Base-by-base conservation (phyloP, 2,888 invertebrate genomes). In the Ennomos fuscantarius region DNA sequence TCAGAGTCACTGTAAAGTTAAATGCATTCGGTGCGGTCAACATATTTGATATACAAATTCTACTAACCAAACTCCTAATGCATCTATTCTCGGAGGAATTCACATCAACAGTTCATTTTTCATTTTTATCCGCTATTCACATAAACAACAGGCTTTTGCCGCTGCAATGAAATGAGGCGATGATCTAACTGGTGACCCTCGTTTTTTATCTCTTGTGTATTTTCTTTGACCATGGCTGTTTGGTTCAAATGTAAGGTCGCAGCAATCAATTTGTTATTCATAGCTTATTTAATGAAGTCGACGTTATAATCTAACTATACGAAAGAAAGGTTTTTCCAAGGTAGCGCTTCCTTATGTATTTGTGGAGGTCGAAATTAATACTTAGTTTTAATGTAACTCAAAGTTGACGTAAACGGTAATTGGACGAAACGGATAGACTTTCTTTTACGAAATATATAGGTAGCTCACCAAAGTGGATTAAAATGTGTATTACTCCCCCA, bases 31-130 rank as follows among this genome's bases (percentile, higher is more conserved):
- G 44, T 55, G 0, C 32, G 11, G 32, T 34, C 51, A 39, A 43
- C 47, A 46, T 11, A 37, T 51, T 46, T 56, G 51, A 46, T 34
- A 9, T 40, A 43, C 39, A 51, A 56, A 34, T 56, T 24, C 33
- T 15, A 36, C 13, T 13, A 31, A 35, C 39, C 45, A 42, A 40
- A 43, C 39, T 47, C 57, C 37, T 57, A 51, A 59, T 54, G 58
- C 45, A 24, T 58, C 53, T 59, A 59, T 53, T 59, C 45, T 54
- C 11, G 48, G 48, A 49, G 44, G 45, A 50, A 54, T 59, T 53
- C 49, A 44, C 37, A 53, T 59, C 53, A 59, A 53, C 58, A 59
- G 49, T 45, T 33, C 44, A 59, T 53, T 54, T 58, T 59, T 59
- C 58, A 45, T 52, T 57, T 57, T 52, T 40, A 57, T 59, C 41